Base-by-base conservation (phyloP, 2,113 vertebrate genomes). In the Sebastes schlegelii region DNA sequence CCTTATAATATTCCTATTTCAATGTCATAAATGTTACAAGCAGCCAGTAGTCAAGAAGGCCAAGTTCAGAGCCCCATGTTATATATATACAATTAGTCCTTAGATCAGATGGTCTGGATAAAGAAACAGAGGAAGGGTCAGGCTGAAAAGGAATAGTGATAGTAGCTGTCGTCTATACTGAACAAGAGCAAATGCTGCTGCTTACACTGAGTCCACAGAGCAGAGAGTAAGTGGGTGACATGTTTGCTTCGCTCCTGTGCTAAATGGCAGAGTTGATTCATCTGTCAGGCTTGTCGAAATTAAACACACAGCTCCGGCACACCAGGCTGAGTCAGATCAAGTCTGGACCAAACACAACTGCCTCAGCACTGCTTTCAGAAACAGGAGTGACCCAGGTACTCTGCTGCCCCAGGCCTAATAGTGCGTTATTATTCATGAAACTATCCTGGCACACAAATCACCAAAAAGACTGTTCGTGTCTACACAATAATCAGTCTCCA, bases 261-360 rank as follows among this genome's bases (percentile, higher is more conserved):
- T 89, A 89, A 90, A 91, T 89, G 85, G 86, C 86, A 68, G 43
- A 49, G 74, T 81, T 88, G 89, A 87, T 86, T 91, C 90, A 88
- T 90, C 82, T 70, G 77, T 90, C 91, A 89, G 86, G 46, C 80
- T 67, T 73, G 74, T 87, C 42, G 65, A 84, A 91, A 89, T 88
- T 80, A 82, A 89, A 85, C 86, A 81, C 79, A 74, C 55, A 71
- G 67, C 67, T 86, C 66, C 58, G 58, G 65, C 49, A 73, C 79
- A 83, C 57, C 55, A 26, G 67, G 70, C 72, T 84, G 84, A 90
- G 82, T 90, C 89, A 88, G 80, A 74, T 83, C 52, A 19, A 71
- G 86, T 89, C 87, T 86, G 85, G 88, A 82, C 83, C 69, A 51
- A 80, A 84, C 74, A 45, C 45, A n/a, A 26, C 52, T 51, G 80